Base-by-base conservation (phyloP, 2,113 vertebrate species). In the Cranoglanis bouderius region DNA sequence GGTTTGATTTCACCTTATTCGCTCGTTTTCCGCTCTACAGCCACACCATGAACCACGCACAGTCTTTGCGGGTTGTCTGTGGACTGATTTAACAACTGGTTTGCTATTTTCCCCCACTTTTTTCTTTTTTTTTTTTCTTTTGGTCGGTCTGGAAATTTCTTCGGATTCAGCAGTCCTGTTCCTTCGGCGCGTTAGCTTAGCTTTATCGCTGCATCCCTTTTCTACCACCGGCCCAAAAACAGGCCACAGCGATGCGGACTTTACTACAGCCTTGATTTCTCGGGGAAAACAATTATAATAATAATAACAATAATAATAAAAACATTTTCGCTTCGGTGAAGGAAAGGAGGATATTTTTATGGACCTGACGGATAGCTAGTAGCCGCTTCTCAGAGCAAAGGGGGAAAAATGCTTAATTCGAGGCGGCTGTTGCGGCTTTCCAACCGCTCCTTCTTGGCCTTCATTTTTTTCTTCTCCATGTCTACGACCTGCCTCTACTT, bases 401-500 rank as follows among this genome's bases (percentile, higher is more conserved):
- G 35, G 91, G 90, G 91, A 88, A 95, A 96, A 95, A 98, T 97
- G 97, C 94, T 96, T 92, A 94, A 95, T 92, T 94, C 96, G 92
- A 95, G 95, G 95, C 95, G 96, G 94, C 94, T 96, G 94, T 94
- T 97, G 95, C 96, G 98, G 92, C 92, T 98, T 90, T 97, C 97
- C 93, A 98, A 97, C 94, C 97, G 98, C 91, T 98, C 97, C 81
- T 97, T 98, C 85, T 92, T 99, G 92, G 98, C 96, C 96, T 98
- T 98, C 95, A 95, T 99, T 92, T 98, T 99, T 94, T 96, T 99
- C 93, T 99, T 98, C 94, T 99, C 97, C 92, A 96, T 99, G 89
- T 99, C 97, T 65, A 97, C 97, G 49, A 98, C 98, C 35, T 97
- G 98, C 90, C 97, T 99, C 72, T 99, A 99, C 94, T 99, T 99